phyloP scores from a whole-genome alignment of 2,888 invertebrate species.

The Pimpla rufipes region DNA sequence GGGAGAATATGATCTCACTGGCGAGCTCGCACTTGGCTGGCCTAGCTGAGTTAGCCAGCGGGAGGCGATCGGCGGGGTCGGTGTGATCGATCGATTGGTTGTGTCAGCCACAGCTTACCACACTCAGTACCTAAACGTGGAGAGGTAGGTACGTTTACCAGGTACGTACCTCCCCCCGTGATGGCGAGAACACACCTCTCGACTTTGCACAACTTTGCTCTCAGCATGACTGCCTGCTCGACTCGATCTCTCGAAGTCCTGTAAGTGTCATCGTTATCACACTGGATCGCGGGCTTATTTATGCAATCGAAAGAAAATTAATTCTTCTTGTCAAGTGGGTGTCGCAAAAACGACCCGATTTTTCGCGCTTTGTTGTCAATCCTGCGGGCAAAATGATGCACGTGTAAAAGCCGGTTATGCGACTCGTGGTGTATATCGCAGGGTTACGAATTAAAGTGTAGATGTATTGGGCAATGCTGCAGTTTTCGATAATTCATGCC shows the following conservation, averaged over 20 bases:
- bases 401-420: no score
- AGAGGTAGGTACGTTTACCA: conserved; percentile 62
- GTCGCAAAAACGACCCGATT: neutral
- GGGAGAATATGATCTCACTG: conserved; percentile 61
- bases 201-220: conserved; percentile 35
- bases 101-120: conserved; percentile 58
- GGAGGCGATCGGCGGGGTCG: conserved; percentile 61
- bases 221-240: neutral
- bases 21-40: conserved; percentile 38
- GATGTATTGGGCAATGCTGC: no score
- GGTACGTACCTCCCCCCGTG: conserved; percentile 67
- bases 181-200: conserved; percentile 68
- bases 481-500: no score
- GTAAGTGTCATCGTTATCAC: conserved; percentile 12
- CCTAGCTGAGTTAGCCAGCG: conserved; percentile 39
- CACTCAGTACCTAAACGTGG: conserved; percentile 43
- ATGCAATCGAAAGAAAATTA: neutral
- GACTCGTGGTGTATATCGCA: no score
- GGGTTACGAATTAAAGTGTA: no score
- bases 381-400: neutral
- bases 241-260: neutral
- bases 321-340: neutral
- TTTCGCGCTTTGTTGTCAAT: neutral
- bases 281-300: neutral
- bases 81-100: conserved; percentile 69